Conservation (phyloP, 2,113 vertebrate species). For the Crotalus helleri region DNA sequence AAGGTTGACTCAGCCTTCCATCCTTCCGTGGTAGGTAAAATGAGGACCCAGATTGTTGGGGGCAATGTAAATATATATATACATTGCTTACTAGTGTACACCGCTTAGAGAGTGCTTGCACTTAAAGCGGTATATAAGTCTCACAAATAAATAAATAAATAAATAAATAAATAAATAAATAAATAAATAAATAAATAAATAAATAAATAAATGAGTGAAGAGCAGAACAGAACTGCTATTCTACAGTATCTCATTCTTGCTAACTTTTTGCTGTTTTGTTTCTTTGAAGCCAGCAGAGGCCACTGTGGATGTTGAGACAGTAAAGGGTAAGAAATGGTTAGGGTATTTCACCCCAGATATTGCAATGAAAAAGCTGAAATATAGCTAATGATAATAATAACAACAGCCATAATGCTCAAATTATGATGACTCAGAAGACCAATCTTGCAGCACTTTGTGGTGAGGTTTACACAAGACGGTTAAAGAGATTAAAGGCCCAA, state of each 20-base stretch:
- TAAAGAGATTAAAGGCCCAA: neutral
- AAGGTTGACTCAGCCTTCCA: too few species aligned
- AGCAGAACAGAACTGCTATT: neutral
- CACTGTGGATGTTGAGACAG: neutral
- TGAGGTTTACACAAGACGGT: neutral
- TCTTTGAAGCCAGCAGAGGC: neutral
- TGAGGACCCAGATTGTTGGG: too few species aligned
- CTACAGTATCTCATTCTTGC: neutral
- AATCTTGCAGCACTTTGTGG: neutral
- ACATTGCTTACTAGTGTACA: too few species aligned
- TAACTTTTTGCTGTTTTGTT: neutral
- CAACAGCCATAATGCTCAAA: neutral
- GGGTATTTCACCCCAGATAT: neutral
- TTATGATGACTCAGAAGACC: neutral
- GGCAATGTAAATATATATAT: too few species aligned
- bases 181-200: too few species aligned
- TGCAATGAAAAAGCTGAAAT: neutral
- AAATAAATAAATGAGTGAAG: too few species aligned
- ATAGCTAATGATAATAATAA: neutral
- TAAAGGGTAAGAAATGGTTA: neutral
- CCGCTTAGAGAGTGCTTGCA: too few species aligned
- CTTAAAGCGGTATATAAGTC: too few species aligned
- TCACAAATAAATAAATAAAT: too few species aligned
- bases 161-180: too few species aligned
- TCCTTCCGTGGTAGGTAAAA: too few species aligned